Base-by-base conservation (phyloP, 2,113 vertebrate genomes). In the Opisthocomus hoazin region DNA sequence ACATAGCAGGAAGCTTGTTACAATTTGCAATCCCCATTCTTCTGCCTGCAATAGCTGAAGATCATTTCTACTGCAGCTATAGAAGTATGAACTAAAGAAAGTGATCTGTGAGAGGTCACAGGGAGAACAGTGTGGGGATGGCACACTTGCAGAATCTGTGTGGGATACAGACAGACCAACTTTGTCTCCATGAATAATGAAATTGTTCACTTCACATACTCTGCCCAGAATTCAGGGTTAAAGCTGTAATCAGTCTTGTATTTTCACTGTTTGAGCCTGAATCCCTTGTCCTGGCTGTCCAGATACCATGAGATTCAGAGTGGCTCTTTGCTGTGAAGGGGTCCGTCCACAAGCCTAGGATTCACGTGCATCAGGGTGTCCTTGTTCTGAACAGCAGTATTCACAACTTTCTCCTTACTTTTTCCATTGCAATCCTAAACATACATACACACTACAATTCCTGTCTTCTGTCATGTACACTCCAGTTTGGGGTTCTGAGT, bases 61-160 rank as follows among this genome's bases (percentile, higher is more conserved):
- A 41, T 39, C 8, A 57, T 54, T 56, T 65, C 24, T 29, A 29
- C 46, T 51, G 18, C 54, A 46, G 30, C 61, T 63, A 41, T 69
- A 46, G 23, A 43, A 41, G 24, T 15, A 39, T 32, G 37, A 57
- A 74, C 32, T n/a, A 36, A 68, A 77, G 26, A 54, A 48, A 32
- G 36, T 4, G 17, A 57, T 30, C 41, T n/a, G 27, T 36, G 32
- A 53, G 30, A 56, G 23, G 17, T 23, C 8, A 8, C 1, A 2
- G 45, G 29, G 54, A 69, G 29, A 64, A 32, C 3, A 32, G 17
- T 8, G 17, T 23, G 34, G 29, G 27, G 11, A n/a, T 32, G 34
- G 17, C 43, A 36, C 17, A 6, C 20, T 57, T 57, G 34, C 6
- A 36, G 43, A 58, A 3, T 15, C 1, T 57, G 4, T 1, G 1